A percentile compares a stretch with the other conserved stretches of the same genome.
phyloP scores from a whole-genome alignment of 2,888 invertebrate genomes.

The Drosophila pullipes region DNA sequence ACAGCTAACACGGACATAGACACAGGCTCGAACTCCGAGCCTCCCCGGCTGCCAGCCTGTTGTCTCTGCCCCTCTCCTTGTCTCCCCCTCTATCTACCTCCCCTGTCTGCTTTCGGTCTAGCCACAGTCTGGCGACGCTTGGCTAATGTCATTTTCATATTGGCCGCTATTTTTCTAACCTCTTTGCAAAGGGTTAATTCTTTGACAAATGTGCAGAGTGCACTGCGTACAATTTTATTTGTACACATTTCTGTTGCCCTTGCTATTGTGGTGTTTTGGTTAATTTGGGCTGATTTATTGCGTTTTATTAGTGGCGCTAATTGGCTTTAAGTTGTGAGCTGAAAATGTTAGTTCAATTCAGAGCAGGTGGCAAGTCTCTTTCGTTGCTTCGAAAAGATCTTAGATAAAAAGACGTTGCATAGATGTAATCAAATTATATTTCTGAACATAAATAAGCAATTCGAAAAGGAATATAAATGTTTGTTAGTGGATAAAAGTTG shows the following conservation, averaged over 20 bases:
- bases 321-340: conserved; percentile 53
- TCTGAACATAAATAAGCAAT: background rate
- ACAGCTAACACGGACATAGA: conserved; percentile 35
- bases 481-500: background rate
- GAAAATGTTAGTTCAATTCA: background rate
- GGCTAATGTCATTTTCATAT: conserved; percentile 77
- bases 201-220: conserved; percentile 64
- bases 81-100: conserved; percentile 1
- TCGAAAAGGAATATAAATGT: background rate
- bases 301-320: conserved; percentile 69
- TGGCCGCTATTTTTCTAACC: conserved; percentile 43
- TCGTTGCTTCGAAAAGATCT: background rate
- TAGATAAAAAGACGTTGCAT: background rate
- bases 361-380: conserved; percentile 25
- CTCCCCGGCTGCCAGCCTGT: background rate
- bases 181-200: conserved; percentile 59
- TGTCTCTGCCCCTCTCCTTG: background rate
- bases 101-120: conserved; percentile 57
- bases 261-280: conserved; percentile 24
- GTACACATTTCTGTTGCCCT: conserved; percentile 19
- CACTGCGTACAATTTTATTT: conserved; percentile 43
- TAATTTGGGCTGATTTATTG: conserved; percentile 70
- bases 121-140: conserved; percentile 70
- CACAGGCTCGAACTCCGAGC: conserved; percentile 17
- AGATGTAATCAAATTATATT: conserved; percentile 6